Evolutionary conservation across 2,888 invertebrate genomes (phyloP).

Genomic region (Perizoma flavofasciatum): DNA sequence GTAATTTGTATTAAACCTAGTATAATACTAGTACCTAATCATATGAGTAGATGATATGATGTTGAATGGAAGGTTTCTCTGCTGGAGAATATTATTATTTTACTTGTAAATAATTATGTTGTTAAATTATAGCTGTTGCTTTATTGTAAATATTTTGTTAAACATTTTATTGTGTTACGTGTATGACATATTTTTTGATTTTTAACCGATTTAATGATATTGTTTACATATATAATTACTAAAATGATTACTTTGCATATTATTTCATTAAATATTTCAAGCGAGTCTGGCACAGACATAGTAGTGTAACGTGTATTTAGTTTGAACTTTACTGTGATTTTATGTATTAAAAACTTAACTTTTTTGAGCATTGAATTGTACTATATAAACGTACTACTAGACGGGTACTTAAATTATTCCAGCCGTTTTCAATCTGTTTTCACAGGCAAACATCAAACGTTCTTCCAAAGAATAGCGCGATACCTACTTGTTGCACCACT

Average conservation of each 20-base stretch:
- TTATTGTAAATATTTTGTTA: constrained; percentile 82
- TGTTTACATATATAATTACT: constrained; percentile 61
- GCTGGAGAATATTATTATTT: constrained; percentile 56
- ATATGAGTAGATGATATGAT: constrained; percentile 58
- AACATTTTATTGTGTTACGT: constrained; percentile 70
- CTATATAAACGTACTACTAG: not conserved
- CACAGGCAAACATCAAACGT: not conserved
- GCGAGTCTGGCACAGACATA: constrained; percentile 47
- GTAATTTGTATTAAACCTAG: constrained; percentile 76
- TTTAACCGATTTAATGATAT: constrained; percentile 60
- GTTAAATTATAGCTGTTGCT: constrained; percentile 81
- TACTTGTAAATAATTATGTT: constrained; percentile 76
- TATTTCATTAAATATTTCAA: constrained; percentile 36
- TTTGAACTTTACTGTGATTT: not conserved
- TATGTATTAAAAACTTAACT: not conserved
- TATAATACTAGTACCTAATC: constrained; percentile 29
- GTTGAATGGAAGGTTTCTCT: constrained; percentile 61
- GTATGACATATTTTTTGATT: constrained; percentile 60
- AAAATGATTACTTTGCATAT: constrained; percentile 36
- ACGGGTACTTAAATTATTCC: no score
- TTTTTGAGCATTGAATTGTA: not conserved
- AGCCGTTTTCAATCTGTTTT: no score
- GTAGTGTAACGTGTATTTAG: constrained; percentile 10
- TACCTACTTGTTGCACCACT: constrained; percentile 13
- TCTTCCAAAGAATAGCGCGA: not conserved